Conservation (phyloP, 1,140 invertebrate genomes). For the Apis dorsata region DNA sequence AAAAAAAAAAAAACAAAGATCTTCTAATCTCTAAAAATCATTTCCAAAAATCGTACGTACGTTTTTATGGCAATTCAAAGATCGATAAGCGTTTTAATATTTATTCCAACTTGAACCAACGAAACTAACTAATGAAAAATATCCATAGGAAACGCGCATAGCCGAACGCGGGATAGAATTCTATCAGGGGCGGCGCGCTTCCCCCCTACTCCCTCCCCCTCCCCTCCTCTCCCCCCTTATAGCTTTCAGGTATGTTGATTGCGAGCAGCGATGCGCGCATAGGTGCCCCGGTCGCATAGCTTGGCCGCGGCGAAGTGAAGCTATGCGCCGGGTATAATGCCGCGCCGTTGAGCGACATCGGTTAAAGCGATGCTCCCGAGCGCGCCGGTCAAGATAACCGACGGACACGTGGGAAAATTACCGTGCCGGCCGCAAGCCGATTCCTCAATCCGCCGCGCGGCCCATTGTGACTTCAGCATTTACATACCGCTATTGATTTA, state of each 20-base stretch:
- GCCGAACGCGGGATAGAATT: conserved; percentile 44
- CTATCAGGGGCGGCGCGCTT: conserved; percentile 47
- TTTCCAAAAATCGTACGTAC: no score
- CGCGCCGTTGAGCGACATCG: conserved; percentile 63
- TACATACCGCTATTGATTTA: conserved; percentile 66
- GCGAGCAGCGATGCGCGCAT: conserved; percentile 63
- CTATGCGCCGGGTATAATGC: conserved; percentile 52
- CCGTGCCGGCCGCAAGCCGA: conserved; percentile 40
- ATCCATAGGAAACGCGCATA: no score
- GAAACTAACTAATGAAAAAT: no score
- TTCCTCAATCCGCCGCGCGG: conserved; percentile 50
- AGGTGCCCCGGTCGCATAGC: conserved; percentile 55
- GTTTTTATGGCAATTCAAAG: no score
- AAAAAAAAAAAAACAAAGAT: no score
- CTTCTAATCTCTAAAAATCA: no score
- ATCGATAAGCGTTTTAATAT: no score
- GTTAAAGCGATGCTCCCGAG: conserved; percentile 62
- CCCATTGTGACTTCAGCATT: conserved; percentile 63
- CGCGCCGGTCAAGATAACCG: conserved; percentile 51
- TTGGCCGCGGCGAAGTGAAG: conserved; percentile 36
- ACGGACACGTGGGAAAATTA: conserved; percentile 66
- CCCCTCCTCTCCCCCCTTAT: conserved; percentile 20
- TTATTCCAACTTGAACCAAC: no score
- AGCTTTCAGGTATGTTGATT: conserved; percentile 67
- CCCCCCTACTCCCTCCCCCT: background rate